Base-by-base conservation (phyloP, 2,797 vertebrate species). In the Babyrousa celebensis region DNA sequence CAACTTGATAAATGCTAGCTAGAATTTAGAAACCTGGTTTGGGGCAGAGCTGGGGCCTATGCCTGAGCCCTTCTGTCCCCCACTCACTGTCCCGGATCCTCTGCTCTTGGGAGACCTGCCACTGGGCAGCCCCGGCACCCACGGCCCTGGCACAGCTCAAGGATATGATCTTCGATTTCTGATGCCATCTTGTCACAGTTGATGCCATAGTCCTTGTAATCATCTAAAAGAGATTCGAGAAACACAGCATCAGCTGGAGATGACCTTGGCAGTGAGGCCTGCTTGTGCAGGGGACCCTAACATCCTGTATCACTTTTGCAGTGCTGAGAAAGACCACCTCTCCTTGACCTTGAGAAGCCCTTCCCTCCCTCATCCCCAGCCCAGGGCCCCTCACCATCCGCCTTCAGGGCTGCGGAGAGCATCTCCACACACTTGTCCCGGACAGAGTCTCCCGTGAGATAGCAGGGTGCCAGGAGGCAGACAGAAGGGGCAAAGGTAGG, bases 91-190 rank as follows among this genome's bases (percentile, higher is more conserved):
- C 80, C 71, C 1, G 1, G 52, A 82, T 68, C 70, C 20, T 32
- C 11, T 32, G 29, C 10, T 32, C n/a, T 43, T 20, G 43, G 58
- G 36, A 65, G 32, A 62, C 3, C 56, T 58, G 77, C 40, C 16
- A 8, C 68, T 18, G 25, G 82, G 21, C 12, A 2, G 52, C n/a
- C 48, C 27, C 8, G 90, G 65, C 21, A n/a, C 40, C 58, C 77
- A 48, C 17, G 56, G 27, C 60, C 77, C 70, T 4, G 2, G 84
- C 43, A n/a, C 29, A 8, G 29, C 0, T 40, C 87, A 97, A 99
- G 99, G 99, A 99, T 99, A 99, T 99, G 98, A 98, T 99, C 99
- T 99, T 99, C 99, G 0, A 99, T 99, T 98, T 99, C 99, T 0
- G 99, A 99, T 5, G 99, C 99, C 99, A 99, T 99, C 98, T 99